These are phyloP conservation scores for Maniola jurtina DNA, from an alignment of 1,140 invertebrate genomes.

Conservation along the genomic window DNA sequence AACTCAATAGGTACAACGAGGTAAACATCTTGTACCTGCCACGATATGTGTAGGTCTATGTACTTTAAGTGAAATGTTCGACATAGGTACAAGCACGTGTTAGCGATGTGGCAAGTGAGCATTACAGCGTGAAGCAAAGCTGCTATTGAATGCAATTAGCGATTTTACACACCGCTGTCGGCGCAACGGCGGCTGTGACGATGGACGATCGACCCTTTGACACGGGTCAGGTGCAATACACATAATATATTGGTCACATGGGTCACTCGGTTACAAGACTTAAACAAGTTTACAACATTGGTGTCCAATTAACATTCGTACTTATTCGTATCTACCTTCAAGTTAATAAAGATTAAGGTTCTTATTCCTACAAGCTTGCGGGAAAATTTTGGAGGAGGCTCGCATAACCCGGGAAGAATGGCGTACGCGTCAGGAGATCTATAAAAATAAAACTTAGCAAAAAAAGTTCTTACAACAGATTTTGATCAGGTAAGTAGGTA, in stretches of 20 bases:
- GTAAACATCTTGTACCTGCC: conserved; percentile 21
- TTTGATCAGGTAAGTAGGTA: too few species aligned
- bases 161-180: conserved; percentile 69
- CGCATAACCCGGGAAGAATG: too few species aligned
- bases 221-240: conserved; percentile 49
- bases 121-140: conserved; percentile 22
- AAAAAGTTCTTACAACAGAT: too few species aligned
- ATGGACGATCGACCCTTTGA: conserved; percentile 41
- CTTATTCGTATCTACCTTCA: too few species aligned
- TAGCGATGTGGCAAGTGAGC: conserved; percentile 20
- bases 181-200: conserved; percentile 38
- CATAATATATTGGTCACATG: too few species aligned
- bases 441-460: too few species aligned
- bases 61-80: conserved; percentile 24
- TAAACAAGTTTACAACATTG: background rate
- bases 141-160: conserved; percentile 63
- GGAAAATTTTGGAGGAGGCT: too few species aligned
- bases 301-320: too few species aligned
- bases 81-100: conserved; percentile 11
- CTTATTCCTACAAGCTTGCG: too few species aligned
- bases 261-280: conserved; percentile 1
- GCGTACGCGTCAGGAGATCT: too few species aligned
- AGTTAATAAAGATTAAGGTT: too few species aligned
- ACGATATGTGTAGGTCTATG: background rate
- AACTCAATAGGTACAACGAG: background rate